Conservation (phyloP, 2,113 vertebrate species). For the Lota lota region DNA sequence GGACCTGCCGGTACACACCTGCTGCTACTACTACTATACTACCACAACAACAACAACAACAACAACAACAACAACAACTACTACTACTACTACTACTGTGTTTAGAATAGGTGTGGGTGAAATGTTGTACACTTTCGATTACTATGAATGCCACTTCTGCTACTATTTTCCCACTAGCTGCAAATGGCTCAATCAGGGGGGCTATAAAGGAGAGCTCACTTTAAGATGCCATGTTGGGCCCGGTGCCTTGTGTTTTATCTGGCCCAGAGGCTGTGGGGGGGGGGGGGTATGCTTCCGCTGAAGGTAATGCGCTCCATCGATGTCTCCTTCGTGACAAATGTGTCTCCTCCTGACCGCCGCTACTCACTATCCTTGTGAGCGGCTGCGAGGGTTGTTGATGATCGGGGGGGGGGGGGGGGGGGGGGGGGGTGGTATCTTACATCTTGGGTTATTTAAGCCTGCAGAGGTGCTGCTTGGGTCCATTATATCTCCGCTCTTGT, state of each 20-base stretch:
- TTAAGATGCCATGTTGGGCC: conserved; percentile 58
- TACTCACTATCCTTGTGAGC: conserved; percentile 71
- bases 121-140: too few relatives aligned
- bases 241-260: conserved; percentile 64
- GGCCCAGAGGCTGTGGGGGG: conserved; percentile 41
- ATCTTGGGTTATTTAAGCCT: conserved; percentile 65
- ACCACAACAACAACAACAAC: too few relatives aligned
- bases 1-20: too few relatives aligned
- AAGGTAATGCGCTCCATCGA: conserved; percentile 76
- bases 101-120: too few relatives aligned
- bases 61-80: too few relatives aligned
- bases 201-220: conserved; percentile 66
- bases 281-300: conserved; percentile 73
- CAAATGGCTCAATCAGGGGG: conserved; percentile 67
- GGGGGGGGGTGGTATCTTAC: conserved; percentile 19
- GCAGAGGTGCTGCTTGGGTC: conserved; percentile 43
- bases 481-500: conserved; percentile 38
- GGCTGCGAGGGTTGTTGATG: conserved; percentile 27
- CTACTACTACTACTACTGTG: too few relatives aligned
- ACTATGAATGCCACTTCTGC: too few relatives aligned
- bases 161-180: conserved; percentile 39
- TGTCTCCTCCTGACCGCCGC: conserved; percentile 52
- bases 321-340: conserved; percentile 66
- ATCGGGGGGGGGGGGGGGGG: conserved; percentile 17
- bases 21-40: too few relatives aligned